These are phyloP conservation scores for Nemurella pictetii DNA, from an alignment of 2,888 invertebrate genomes.

Conservation along the genomic window DNA sequence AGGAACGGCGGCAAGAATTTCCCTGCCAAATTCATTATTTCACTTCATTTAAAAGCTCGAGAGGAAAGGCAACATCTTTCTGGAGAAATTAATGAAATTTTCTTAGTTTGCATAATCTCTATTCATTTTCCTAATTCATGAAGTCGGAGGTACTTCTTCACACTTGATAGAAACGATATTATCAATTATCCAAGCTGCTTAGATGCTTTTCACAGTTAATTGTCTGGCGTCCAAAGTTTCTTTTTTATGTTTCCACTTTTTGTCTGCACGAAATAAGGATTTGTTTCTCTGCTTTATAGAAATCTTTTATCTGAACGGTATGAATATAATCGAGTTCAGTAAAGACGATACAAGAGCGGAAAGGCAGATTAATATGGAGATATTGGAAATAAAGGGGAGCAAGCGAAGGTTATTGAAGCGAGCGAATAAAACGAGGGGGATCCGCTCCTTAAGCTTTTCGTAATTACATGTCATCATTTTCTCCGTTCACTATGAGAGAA, in stretches of 20 bases:
- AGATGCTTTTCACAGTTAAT: not conserved
- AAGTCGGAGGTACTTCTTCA: conserved; percentile 9
- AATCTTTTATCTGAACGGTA: not conserved
- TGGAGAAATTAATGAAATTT: conserved; percentile 31
- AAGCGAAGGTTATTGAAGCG: conserved; percentile 4
- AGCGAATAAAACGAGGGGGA: conserved; percentile 2
- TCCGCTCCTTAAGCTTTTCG: not conserved
- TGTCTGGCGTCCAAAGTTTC: not conserved
- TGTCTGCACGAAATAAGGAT: too few species aligned
- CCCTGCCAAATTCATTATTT: conserved; percentile 28
- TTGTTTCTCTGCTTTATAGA: not conserved
- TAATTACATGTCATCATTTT: conserved; percentile 19
- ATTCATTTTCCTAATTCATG: conserved; percentile 29
- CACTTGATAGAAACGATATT: conserved; percentile 17
- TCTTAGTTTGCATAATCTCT: conserved; percentile 17
- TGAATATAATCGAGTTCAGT: conserved; percentile 12
- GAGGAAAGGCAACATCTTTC: conserved; percentile 28
- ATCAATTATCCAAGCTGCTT: not conserved
- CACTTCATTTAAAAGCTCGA: conserved; percentile 29
- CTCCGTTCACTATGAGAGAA: not conserved
- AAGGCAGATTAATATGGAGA: conserved; percentile 11
- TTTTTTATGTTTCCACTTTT: not conserved
- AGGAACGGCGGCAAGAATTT: not conserved
- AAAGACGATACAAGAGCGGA: not conserved
- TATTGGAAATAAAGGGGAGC: conserved; percentile 14